Percentiles rank a stretch among this genome's conserved stretches.
These are phyloP conservation scores for Plestiodon gilberti DNA, from an alignment of 2,113 vertebrate genomes.

Conservation along the genomic window DNA sequence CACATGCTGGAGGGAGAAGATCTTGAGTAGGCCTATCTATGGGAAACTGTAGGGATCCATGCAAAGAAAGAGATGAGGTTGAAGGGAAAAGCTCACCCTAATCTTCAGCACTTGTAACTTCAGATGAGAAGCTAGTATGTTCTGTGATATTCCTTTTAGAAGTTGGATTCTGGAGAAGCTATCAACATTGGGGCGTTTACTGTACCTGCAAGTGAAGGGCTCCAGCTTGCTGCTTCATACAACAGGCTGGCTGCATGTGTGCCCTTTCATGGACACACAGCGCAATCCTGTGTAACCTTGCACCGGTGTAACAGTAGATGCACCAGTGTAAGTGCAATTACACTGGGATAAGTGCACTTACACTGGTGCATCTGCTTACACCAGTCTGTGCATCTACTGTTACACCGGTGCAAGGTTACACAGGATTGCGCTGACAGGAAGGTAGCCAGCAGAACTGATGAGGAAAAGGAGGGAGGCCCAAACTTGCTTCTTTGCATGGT, in stretches of 20 bases:
- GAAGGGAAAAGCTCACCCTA: neutral
- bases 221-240: neutral
- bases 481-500: neutral
- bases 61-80: neutral
- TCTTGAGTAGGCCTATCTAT: neutral
- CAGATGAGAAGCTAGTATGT: too few species aligned
- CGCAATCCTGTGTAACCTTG: too few species aligned
- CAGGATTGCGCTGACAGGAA: too few species aligned
- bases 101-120: neutral
- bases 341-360: too few species aligned
- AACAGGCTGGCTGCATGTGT: neutral
- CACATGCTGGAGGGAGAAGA: neutral
- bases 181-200: neutral
- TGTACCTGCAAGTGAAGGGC: neutral
- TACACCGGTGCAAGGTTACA: too few species aligned
- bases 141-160: neutral
- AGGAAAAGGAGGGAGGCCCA: neutral
- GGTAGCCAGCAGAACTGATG: neutral
- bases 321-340: too few species aligned
- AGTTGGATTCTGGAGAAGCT: neutral
- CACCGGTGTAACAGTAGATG: too few species aligned
- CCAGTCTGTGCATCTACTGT: too few species aligned
- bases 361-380: too few species aligned
- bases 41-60: neutral
- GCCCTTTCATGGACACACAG: neutral